Percentiles rank a stretch among this genome's conserved stretches.
Evolutionary conservation across 2,888 invertebrate species (phyloP).

Genomic region (Tetheella fluctuosa): DNA sequence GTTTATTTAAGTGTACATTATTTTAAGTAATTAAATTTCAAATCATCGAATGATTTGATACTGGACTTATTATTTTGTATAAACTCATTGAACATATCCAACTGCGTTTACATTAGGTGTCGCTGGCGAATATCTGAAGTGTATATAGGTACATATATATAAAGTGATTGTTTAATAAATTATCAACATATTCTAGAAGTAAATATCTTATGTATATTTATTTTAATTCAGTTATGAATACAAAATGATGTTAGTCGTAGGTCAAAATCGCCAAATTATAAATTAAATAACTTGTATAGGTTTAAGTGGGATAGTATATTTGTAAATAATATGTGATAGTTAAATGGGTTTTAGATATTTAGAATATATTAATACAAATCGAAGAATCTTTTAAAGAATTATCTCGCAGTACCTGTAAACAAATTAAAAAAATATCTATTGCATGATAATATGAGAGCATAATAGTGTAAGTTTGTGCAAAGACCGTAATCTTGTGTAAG

Average conservation of each 20-base stretch:
- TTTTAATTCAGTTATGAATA: conserved; percentile 29
- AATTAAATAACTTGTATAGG: conserved; percentile 33
- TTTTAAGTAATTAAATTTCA: conserved; percentile 27
- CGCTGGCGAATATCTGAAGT: neutral
- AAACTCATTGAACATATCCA: conserved; percentile 70
- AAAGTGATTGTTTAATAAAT: neutral
- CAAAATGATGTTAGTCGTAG: conserved; percentile 47
- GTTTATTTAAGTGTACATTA: conserved; percentile 47
- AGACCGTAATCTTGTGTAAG: conserved; percentile 65
- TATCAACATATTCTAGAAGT: conserved; percentile 17
- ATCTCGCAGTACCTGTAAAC: neutral
- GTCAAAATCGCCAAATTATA: conserved; percentile 59
- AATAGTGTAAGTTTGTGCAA: conserved; percentile 51
- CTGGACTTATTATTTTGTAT: conserved; percentile 58
- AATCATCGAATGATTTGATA: conserved; percentile 46
- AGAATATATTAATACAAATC: neutral
- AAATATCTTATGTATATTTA: conserved; percentile 19
- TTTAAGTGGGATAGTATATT: conserved; percentile 23
- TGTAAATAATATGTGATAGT: conserved; percentile 21
- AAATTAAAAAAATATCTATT: neutral
- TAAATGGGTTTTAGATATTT: neutral
- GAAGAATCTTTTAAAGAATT: neutral
- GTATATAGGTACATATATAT: neutral
- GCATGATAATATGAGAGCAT: conserved; percentile 16
- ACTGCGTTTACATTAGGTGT: conserved; percentile 12